phyloP scores from a whole-genome alignment of 2,113 vertebrate genomes.

The human (Homo sapiens) region DNA sequence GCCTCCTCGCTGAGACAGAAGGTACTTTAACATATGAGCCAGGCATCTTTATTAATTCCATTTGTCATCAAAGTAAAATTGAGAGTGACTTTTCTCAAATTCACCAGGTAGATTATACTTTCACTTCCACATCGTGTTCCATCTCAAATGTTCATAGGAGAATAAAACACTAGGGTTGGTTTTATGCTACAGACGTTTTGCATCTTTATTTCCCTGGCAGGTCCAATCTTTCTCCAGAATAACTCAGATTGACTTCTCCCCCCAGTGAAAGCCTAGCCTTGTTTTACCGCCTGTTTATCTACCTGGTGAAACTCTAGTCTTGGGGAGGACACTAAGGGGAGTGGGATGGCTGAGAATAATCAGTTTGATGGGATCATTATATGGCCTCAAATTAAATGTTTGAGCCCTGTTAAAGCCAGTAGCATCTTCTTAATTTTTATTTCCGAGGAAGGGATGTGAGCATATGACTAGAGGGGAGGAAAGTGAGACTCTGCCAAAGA shows the following conservation, averaged over 20 bases:
- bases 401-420: background rate
- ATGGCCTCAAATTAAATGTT: background rate
- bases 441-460: background rate
- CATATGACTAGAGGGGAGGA: background rate
- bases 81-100: background rate
- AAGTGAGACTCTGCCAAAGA: background rate
- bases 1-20: conserved; percentile 24
- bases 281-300: background rate
- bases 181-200: background rate
- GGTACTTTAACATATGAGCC: conserved; percentile 38
- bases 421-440: background rate
- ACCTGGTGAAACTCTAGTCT: background rate
- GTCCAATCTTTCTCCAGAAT: background rate
- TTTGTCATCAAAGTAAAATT: background rate
- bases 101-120: background rate
- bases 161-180: background rate
- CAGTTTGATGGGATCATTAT: background rate
- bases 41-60: conserved; percentile 29
- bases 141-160: background rate
- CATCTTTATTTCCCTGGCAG: background rate
- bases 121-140: background rate
- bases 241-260: background rate
- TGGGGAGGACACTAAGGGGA: background rate
- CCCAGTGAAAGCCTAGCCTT: background rate
- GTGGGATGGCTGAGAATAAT: background rate